Percentiles rank a stretch among this genome's conserved stretches.
Evolutionary conservation across 2,888 invertebrate species (phyloP).

Genomic region (Cartodere bifasciata): DNA sequence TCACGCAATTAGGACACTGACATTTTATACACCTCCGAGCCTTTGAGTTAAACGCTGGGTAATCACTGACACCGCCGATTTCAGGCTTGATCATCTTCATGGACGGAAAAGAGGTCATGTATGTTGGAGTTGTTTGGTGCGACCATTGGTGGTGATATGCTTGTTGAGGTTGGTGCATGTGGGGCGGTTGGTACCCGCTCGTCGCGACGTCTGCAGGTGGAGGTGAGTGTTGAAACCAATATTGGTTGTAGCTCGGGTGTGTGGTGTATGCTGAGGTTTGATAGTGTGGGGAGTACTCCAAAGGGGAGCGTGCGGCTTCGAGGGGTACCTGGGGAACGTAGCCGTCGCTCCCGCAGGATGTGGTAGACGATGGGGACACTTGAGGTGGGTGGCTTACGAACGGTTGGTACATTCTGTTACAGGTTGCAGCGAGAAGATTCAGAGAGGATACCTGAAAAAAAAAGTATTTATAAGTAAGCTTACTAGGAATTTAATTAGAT

Average conservation of each 20-base stretch:
- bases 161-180: slow-evolving; percentile 39
- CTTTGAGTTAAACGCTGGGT: slow-evolving; percentile 31
- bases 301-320: slow-evolving; percentile 25
- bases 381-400: slow-evolving; percentile 22
- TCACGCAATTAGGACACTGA: slow-evolving; percentile 69
- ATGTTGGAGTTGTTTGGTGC: slow-evolving; percentile 32
- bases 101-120: slow-evolving; percentile 29
- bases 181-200: slow-evolving; percentile 35
- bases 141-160: slow-evolving; percentile 38
- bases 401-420: slow-evolving; percentile 28
- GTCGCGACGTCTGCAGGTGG: slow-evolving; percentile 31
- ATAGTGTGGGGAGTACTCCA: slow-evolving; percentile 32
- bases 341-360: slow-evolving; percentile 31
- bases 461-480: too few species aligned
- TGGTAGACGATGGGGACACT: slow-evolving; percentile 28
- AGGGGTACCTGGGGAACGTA: slow-evolving; percentile 28
- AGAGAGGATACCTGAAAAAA: slow-evolving; percentile 31
- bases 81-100: slow-evolving; percentile 36
- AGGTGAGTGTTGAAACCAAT: slow-evolving; percentile 34
- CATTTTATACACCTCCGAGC: slow-evolving; percentile 64
- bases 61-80: slow-evolving; percentile 25
- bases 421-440: slow-evolving; percentile 30
- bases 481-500: neutral
- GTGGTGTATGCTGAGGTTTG: slow-evolving; percentile 23
- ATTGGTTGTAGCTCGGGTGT: slow-evolving; percentile 26